Conservation (phyloP, 2,113 vertebrate species). For the Cygnus buccinator region DNA sequence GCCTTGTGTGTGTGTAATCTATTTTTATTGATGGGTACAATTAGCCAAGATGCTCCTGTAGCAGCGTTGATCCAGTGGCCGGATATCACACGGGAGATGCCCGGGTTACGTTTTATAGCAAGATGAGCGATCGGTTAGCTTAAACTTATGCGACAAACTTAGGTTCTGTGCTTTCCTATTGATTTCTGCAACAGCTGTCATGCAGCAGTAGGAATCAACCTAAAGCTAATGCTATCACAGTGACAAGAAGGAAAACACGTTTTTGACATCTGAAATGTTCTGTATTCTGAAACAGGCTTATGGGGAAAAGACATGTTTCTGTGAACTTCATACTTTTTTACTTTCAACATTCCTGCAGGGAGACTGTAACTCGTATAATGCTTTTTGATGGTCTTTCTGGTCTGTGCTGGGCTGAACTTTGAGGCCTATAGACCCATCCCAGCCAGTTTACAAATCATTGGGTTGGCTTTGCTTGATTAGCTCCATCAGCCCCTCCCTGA, state of each 20-base stretch:
- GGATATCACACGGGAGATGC: background rate
- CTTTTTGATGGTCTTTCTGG: background rate
- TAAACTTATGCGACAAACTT: conserved; percentile 1
- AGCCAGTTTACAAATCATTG: background rate
- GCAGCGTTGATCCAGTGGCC: background rate
- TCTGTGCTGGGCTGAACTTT: background rate
- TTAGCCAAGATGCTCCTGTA: background rate
- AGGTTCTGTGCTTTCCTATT: background rate
- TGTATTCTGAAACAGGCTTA: background rate
- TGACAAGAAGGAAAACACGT: background rate
- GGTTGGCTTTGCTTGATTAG: background rate
- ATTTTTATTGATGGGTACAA: conserved; percentile 3
- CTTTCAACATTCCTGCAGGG: background rate
- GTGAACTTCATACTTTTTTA: background rate
- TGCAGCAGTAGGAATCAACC: conserved; percentile 7
- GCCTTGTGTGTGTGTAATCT: background rate
- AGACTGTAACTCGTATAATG: background rate
- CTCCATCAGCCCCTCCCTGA: background rate
- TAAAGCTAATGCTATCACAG: conserved; percentile 35
- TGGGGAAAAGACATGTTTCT: background rate
- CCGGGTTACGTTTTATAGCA: background rate
- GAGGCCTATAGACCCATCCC: background rate
- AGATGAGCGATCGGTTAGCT: background rate
- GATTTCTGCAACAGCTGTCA: conserved; percentile 39
- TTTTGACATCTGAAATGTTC: background rate